These are phyloP conservation scores for Platanista minor DNA, from an alignment of 2,113 vertebrate genomes.

Conservation along the genomic window DNA sequence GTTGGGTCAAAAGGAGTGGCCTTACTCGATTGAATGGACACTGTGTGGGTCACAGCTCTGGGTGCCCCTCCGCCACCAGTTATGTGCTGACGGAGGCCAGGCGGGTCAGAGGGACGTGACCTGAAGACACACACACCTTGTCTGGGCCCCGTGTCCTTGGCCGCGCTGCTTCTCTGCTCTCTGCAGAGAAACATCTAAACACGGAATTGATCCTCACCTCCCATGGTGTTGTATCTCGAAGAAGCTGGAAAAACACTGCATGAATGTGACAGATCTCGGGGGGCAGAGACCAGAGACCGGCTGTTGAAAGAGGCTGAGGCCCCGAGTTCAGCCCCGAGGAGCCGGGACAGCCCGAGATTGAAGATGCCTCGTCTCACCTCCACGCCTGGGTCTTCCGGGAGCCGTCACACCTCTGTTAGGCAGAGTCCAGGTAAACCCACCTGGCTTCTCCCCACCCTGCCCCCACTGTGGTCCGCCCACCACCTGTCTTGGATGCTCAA, in stretches of 20 bases:
- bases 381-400: not conserved
- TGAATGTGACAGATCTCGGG: not conserved
- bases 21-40: not conserved
- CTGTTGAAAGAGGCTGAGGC: not conserved
- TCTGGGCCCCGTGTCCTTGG: not conserved
- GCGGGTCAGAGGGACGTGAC: not conserved
- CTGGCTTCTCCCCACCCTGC: too few relatives aligned
- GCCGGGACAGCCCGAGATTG: not conserved
- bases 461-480: not conserved
- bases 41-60: fast-evolving
- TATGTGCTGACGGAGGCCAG: fast-evolving
- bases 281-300: not conserved
- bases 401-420: not conserved
- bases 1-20: not conserved
- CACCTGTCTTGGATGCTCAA: not conserved
- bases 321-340: not conserved
- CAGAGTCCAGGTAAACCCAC: not conserved
- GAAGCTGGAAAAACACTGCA: not conserved
- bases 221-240: not conserved
- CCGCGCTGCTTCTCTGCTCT: not conserved
- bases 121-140: not conserved
- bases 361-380: not conserved
- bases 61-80: not conserved
- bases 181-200: not conserved
- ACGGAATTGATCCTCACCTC: not conserved